phyloP scores from a whole-genome alignment of 2,797 vertebrate genomes.

The Neosalanx taihuensis region DNA sequence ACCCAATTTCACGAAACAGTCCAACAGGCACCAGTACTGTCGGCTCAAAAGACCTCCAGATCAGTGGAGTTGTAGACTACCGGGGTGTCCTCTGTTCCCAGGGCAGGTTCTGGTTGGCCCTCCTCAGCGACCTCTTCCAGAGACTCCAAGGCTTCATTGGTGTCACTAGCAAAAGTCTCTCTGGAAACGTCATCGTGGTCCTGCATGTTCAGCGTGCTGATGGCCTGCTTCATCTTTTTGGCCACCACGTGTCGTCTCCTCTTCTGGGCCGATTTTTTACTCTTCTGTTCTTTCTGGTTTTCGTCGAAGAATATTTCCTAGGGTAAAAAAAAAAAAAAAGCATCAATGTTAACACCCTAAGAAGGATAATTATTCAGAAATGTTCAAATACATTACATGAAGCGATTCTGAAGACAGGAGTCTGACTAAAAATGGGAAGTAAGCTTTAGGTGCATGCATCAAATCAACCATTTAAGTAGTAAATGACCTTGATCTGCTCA shows the following conservation, averaged over 20 bases:
- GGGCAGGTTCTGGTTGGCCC: conserved; percentile 65
- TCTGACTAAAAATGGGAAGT: not conserved
- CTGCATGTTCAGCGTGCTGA: conserved; percentile 89
- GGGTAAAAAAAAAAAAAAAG: not conserved
- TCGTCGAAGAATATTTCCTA: conserved; percentile 89
- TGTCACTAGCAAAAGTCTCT: conserved; percentile 96
- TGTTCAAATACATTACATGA: too few species aligned
- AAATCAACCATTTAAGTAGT: not conserved
- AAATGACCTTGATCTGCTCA: conserved; percentile 79
- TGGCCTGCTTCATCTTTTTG: conserved; percentile 95
- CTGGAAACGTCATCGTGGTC: conserved; percentile 93
- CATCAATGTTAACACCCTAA: not conserved
- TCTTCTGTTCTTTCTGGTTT: conserved; percentile 82
- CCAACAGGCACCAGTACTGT: conserved; percentile 4
- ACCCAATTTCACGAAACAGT: not conserved
- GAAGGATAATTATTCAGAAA: not conserved
- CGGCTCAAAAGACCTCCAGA: conserved; percentile 87
- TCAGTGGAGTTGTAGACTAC: conserved; percentile 88
- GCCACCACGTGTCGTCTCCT: conserved; percentile 84
- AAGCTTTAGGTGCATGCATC: too few species aligned
- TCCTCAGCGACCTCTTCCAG: conserved; percentile 80
- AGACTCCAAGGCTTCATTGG: conserved; percentile 90
- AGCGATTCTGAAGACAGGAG: not conserved
- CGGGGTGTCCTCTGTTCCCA: conserved; percentile 81
- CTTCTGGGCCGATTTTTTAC: conserved; percentile 92